Evolutionary conservation across 2,888 invertebrate genomes (phyloP).

Genomic region (Atherix ibis): DNA sequence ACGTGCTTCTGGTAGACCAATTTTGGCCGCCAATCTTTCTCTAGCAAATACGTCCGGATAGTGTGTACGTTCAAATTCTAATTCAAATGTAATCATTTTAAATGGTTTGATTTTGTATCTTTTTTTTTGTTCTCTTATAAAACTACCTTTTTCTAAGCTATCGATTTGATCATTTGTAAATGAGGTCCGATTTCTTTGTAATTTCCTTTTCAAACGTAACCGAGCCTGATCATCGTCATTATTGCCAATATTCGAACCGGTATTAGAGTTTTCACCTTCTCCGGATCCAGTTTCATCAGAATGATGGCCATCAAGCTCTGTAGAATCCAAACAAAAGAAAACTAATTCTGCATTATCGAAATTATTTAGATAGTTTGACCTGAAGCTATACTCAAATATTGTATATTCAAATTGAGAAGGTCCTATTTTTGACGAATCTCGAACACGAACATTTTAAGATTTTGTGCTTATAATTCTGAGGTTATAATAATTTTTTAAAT

Average conservation of each 20-base stretch:
- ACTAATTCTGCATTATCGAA: too few relatives aligned
- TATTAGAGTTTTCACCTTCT: constrained; percentile 62
- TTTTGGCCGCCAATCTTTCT: constrained; percentile 90
- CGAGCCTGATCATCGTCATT: constrained; percentile 83
- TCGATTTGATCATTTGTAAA: constrained; percentile 99
- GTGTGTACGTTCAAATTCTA: constrained; percentile 95
- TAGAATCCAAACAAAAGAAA: neutral
- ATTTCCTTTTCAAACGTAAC: constrained; percentile 82
- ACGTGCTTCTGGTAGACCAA: constrained; percentile 96
- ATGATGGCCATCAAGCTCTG: constrained; percentile 33
- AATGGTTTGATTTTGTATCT: too few relatives aligned
- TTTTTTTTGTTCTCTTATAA: too few relatives aligned
- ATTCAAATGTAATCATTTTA: neutral
- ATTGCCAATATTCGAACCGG: constrained; percentile 62
- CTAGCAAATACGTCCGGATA: constrained; percentile 95
- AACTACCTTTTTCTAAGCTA: constrained; percentile 87
- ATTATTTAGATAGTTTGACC: too few relatives aligned
- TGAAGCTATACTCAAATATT: too few relatives aligned
- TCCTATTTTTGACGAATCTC: too few relatives aligned
- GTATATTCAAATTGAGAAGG: too few relatives aligned
- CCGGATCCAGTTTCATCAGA: constrained; percentile 80
- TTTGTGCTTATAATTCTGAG: too few relatives aligned
- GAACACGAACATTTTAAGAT: too few relatives aligned
- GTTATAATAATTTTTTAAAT: too few relatives aligned
- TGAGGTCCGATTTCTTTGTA: constrained; percentile 93